Evolutionary conservation across 1,140 invertebrate species (phyloP).

Genomic region (Cecropterus lyciades): DNA sequence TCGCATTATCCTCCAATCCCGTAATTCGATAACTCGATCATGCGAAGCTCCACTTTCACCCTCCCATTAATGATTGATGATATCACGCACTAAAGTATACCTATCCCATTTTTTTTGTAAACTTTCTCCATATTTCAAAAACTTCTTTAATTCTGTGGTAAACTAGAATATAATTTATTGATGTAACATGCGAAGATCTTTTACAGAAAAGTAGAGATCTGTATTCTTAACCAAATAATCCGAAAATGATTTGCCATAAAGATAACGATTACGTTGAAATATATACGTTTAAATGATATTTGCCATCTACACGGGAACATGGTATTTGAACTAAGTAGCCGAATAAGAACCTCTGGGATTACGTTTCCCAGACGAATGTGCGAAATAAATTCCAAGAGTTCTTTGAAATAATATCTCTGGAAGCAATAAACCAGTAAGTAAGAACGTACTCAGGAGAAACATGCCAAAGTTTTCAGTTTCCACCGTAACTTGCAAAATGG

Average conservation of each 20-base stretch:
- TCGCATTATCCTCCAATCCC: constrained; percentile 31
- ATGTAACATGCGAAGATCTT: background rate
- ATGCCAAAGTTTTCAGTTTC: constrained; percentile 65
- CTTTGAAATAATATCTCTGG: constrained; percentile 75
- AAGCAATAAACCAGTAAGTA: constrained; percentile 76
- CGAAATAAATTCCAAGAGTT: constrained; percentile 69
- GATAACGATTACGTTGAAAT: constrained; percentile 8
- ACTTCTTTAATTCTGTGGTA: constrained; percentile 10
- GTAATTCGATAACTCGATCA: constrained; percentile 35
- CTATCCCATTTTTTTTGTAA: constrained; percentile 12
- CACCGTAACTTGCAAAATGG: constrained; percentile 56
- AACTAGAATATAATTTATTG: constrained; percentile 17
- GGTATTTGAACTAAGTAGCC: constrained; percentile 61
- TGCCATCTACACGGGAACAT: constrained; percentile 40
- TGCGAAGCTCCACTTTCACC: constrained; percentile 35
- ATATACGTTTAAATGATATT: constrained; percentile 32
- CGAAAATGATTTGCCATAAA: background rate
- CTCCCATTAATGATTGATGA: constrained; percentile 37
- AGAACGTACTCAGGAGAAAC: constrained; percentile 65
- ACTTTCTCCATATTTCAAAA: constrained; percentile 24
- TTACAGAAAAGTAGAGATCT: background rate
- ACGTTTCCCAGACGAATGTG: constrained; percentile 52
- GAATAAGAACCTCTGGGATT: constrained; percentile 70
- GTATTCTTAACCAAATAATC: background rate
- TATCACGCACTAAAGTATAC: constrained; percentile 32